Percentiles rank a stretch among this genome's conserved stretches.
phyloP scores from a whole-genome alignment of 2,888 invertebrate species.

The Ectemnius lituratus region DNA sequence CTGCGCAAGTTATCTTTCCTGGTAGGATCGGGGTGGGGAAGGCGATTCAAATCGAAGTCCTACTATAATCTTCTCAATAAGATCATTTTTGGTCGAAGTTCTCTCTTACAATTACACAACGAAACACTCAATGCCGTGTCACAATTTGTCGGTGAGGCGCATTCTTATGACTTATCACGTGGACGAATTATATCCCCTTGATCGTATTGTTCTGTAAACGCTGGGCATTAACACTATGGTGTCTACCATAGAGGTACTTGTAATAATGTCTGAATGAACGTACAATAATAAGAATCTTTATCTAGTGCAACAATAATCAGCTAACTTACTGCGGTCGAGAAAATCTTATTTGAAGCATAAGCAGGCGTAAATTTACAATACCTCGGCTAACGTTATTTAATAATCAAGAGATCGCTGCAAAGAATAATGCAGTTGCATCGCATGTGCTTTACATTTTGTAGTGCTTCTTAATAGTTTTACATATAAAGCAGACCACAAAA shows the following conservation, averaged over 20 bases:
- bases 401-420: not conserved
- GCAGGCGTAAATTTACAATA: too few species aligned
- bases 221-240: not conserved
- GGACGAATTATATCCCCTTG: too few species aligned
- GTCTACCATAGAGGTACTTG: not conserved
- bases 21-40: too few species aligned
- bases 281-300: not conserved
- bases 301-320: not conserved
- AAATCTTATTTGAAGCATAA: not conserved
- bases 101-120: slow-evolving; percentile 3
- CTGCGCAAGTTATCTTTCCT: too few species aligned
- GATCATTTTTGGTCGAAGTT: slow-evolving; percentile 9
- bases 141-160: not conserved
- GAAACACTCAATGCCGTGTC: not conserved
- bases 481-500: too few species aligned
- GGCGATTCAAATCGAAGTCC: too few species aligned
- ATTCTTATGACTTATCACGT: too few species aligned
- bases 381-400: too few species aligned
- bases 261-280: not conserved
- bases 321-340: not conserved
- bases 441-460: too few species aligned
- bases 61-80: not conserved
- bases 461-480: slow-evolving; percentile 11
- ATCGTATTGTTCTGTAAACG: not conserved
- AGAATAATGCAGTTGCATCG: not conserved